Conservation (phyloP, 2,888 invertebrate genomes). For the Troilus luridus region DNA sequence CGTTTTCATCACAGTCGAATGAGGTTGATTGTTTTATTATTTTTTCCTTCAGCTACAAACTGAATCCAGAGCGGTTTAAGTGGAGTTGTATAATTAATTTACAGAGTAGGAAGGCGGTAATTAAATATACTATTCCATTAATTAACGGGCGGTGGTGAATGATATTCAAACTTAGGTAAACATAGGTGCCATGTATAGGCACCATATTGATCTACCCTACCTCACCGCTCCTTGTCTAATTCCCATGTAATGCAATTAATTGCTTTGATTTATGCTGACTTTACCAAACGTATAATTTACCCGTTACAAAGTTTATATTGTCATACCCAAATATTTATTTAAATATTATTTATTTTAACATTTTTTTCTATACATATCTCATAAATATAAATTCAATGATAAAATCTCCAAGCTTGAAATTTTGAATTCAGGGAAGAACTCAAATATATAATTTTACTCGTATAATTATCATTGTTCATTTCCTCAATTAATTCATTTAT, state of each 20-base stretch:
- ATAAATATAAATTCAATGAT: no score
- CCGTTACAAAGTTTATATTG: background rate
- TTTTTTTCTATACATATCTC: no score
- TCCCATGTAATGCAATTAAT: conserved; percentile 15
- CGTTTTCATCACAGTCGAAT: background rate
- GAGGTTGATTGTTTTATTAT: background rate
- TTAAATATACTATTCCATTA: conserved; percentile 15
- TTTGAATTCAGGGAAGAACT: no score
- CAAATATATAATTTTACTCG: no score
- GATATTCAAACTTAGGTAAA: conserved; percentile 17
- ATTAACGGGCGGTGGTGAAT: background rate
- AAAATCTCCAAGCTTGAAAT: no score
- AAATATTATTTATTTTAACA: background rate
- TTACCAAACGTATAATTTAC: background rate
- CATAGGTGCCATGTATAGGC: conserved; percentile 2
- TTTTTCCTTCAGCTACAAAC: background rate
- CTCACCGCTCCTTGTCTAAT: background rate
- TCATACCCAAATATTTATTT: background rate
- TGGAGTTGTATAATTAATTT: background rate
- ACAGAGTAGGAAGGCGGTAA: background rate
- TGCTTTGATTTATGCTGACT: background rate
- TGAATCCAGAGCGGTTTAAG: background rate
- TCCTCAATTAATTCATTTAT: no score
- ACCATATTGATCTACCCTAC: background rate
- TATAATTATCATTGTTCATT: no score